Percentiles rank a stretch among this genome's conserved stretches.
phyloP scores from a whole-genome alignment of 2,797 vertebrate species.

The Notolabrus celidotus region DNA sequence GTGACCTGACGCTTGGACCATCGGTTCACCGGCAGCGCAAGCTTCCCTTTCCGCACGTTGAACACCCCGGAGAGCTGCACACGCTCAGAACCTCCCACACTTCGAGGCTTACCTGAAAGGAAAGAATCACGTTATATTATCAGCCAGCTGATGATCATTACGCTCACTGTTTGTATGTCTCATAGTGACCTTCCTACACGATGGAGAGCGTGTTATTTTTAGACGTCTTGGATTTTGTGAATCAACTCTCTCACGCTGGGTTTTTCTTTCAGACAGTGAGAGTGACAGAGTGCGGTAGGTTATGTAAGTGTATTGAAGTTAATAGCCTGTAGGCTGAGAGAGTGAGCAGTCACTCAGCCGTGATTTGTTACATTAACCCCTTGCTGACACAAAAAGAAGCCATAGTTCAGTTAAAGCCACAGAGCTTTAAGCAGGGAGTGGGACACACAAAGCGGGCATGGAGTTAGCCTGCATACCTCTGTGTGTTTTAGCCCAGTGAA shows the following conservation, averaged over 20 bases:
- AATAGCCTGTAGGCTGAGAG: conserved; percentile 54
- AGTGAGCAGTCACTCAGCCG: conserved; percentile 60
- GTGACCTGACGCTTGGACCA: conserved; percentile 97
- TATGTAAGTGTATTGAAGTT: conserved; percentile 66
- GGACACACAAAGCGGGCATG: not conserved
- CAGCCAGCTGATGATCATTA: not conserved
- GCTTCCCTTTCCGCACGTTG: conserved; percentile 97
- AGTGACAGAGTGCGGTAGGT: conserved; percentile 40
- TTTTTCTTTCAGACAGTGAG: conserved; percentile 50
- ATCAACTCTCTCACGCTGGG: conserved; percentile 40
- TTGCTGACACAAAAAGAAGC: conserved; percentile 38
- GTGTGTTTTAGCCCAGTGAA: not conserved
- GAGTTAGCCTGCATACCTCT: not conserved
- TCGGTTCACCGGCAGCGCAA: conserved; percentile 96
- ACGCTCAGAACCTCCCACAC: conserved; percentile 90
- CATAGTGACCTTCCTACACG: conserved; percentile 8
- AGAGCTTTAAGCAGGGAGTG: not conserved
- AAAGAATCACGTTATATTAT: not conserved
- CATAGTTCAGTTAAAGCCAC: conserved; percentile 22
- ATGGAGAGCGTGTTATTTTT: conserved; percentile 45
- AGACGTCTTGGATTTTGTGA: conserved; percentile 57
- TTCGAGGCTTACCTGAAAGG: conserved; percentile 91
- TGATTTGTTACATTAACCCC: conserved; percentile 67
- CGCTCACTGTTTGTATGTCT: conserved; percentile 11
- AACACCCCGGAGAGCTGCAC: conserved; percentile 97